Percentiles rank a stretch among this genome's conserved stretches.
Evolutionary conservation across 2,888 invertebrate species (phyloP).

Genomic region (Tolmerus cingulatus): DNA sequence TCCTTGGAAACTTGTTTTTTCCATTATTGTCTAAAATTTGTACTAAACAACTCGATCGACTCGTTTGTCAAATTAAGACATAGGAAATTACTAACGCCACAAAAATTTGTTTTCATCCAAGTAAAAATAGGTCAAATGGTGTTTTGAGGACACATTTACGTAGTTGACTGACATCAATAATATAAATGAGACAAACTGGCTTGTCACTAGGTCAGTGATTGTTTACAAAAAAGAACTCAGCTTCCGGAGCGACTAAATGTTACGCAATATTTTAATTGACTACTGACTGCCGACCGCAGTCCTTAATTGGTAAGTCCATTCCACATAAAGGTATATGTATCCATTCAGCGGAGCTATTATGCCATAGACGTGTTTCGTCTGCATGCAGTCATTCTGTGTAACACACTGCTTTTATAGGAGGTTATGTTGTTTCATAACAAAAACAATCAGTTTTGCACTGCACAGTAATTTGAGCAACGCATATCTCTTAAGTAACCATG

Average conservation of each 20-base stretch:
- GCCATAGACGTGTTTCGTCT: background rate
- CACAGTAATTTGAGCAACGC: background rate
- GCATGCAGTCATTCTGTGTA: background rate
- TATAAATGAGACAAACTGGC: background rate
- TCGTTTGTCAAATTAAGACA: background rate
- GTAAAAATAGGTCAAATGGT: background rate
- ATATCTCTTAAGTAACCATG: background rate
- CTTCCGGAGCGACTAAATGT: background rate
- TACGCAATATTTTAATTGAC: constrained; percentile 3
- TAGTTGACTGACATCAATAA: background rate
- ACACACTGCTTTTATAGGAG: background rate
- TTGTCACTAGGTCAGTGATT: background rate
- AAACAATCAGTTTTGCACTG: background rate
- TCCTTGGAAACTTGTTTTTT: background rate
- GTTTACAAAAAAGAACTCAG: background rate
- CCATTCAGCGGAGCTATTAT: background rate
- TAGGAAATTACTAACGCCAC: background rate
- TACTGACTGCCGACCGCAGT: background rate
- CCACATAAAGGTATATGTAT: background rate
- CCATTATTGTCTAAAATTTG: background rate
- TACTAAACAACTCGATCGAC: background rate
- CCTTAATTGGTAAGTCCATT: background rate
- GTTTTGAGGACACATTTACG: background rate
- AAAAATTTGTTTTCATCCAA: background rate
- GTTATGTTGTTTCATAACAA: background rate